Base-by-base conservation (phyloP, 2,113 vertebrate species). In the Mohoua ochrocephala region DNA sequence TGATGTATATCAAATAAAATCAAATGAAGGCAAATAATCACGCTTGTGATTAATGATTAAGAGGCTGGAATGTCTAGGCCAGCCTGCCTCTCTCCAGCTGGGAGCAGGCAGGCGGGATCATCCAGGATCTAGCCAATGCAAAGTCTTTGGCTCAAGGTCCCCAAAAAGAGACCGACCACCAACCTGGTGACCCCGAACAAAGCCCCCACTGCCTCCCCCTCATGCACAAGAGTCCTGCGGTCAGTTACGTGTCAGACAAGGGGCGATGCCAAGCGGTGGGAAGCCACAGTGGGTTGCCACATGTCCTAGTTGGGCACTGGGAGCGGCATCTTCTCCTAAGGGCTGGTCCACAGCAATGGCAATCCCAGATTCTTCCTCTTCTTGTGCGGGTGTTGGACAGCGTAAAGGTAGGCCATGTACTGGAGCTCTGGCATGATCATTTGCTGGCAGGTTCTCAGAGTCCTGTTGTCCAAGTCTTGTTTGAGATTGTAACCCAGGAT, bases 401-500 rank as follows among this genome's bases (percentile, higher is more conserved):
- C 5, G 4, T 99, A 99, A 37, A 99, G 81, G 7, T 35, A 86
- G 17, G 97, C 94, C 1, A 37, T 98, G 94, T 99, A 98, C 88
- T 99, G 99, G 21, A 99, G 96, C 92, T 99, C 99, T 4, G 99
- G 99, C 17, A 93, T 96, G 41, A 98, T 97, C 89, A 99, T 94
- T 64, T 81, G 97, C 96, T 96, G 92, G 80, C 99, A 99, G 53
- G 61, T 79, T 16, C 33, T 88, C 65, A 85, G 96, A 10, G 95
- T 98, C 13, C 63, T 56, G 8, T 67, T 87, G 65, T 98, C 96
- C 52, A 99, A 68, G 30, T 61, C 93, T 13, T 78, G 84, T 33
- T 87, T 98, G 61, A 99, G 96, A 89, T 98, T 98, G 86, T 99
- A 99, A 44, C 99, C 99, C 78, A 99, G 97, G 91, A 99, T 99